Base-by-base conservation (phyloP, 2,797 vertebrate genomes). In the Acrossocheilus wenchowensis region DNA sequence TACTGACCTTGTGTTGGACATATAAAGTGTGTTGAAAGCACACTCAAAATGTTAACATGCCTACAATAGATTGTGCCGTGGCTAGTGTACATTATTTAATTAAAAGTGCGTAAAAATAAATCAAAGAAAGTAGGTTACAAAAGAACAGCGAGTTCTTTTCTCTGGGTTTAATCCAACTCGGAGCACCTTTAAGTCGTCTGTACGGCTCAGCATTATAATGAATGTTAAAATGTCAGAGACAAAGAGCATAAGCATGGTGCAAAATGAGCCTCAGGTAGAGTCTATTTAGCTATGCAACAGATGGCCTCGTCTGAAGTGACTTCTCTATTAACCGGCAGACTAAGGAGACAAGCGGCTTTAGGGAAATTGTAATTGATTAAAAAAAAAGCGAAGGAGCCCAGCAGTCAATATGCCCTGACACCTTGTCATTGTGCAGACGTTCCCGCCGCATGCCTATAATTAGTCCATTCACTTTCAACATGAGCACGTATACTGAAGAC, bases 201-300 rank as follows among this genome's bases (percentile, higher is more conserved):
- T 87, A 84, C 50, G 19, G 69, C 5, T 79, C 62, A 74, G 90
- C 91, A 92, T 93, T 88, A 90, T 90, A 92, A 95, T 94, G 92
- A 93, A 90, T 90, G 14, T 77, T 90, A 30, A 90, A 92, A 92
- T 91, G 90, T 89, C 91, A 90, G 80, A 75, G 84, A 87, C 82
- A 86, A 83, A 84, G 90, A 81, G 81, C 83, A 73, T 68, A 82
- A 87, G 83, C 48, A 60, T 69, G 88, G 85, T 84, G 69, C 83
- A 86, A 54, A 88, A 69, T 75, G 79, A 82, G 86, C 87, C 54
- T 84, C 78, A 80, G 83, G 81, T 87, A 78, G n/a, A 78, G 74
- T 80, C 71, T 72, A 74, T 85, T 91, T 91, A 88, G 83, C 88
- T 91, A 93, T 93, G 90, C 91, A 89, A 89, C 91, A 88, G 86